A percentile compares a stretch with the other conserved stretches of the same genome.
These are phyloP conservation scores for Aphelinus certus DNA, from an alignment of 1,140 invertebrate species.

Conservation along the genomic window DNA sequence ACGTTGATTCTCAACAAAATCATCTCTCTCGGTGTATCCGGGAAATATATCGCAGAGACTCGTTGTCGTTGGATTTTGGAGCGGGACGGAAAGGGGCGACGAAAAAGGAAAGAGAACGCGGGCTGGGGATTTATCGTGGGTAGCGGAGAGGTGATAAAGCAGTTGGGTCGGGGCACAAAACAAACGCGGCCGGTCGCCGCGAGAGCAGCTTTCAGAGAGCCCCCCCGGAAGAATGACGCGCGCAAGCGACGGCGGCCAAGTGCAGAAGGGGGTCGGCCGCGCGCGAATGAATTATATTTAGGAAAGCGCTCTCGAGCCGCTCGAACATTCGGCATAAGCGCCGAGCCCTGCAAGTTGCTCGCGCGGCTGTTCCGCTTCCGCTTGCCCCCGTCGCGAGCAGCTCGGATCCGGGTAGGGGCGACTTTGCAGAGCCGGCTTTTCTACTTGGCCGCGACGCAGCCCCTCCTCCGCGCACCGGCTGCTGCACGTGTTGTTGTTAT, in stretches of 20 bases:
- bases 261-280: slow-evolving; percentile 28
- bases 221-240: slow-evolving; percentile 32
- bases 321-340: too few relatives aligned
- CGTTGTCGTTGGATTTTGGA: too few relatives aligned
- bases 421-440: not conserved
- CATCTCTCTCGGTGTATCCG: too few relatives aligned
- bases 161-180: slow-evolving; percentile 1
- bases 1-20: too few relatives aligned
- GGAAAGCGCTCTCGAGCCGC: slow-evolving; percentile 5
- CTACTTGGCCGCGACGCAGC: not conserved
- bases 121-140: slow-evolving; percentile 17
- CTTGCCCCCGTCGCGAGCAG: slow-evolving; percentile 23
- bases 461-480: not conserved
- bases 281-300: slow-evolving; percentile 37
- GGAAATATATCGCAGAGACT: too few relatives aligned
- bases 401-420: slow-evolving; percentile 25
- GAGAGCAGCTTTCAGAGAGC: slow-evolving; percentile 9
- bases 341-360: too few relatives aligned
- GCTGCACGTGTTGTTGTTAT: not conserved
- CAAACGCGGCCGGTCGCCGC: not conserved
- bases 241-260: slow-evolving; percentile 14
- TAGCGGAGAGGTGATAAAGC: slow-evolving; percentile 19
- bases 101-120: slow-evolving; percentile 23
- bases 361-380: too few relatives aligned
- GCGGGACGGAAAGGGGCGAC: not conserved